These are phyloP conservation scores for Rhodinocichla rosea DNA, from an alignment of 2,113 vertebrate species.

Conservation along the genomic window DNA sequence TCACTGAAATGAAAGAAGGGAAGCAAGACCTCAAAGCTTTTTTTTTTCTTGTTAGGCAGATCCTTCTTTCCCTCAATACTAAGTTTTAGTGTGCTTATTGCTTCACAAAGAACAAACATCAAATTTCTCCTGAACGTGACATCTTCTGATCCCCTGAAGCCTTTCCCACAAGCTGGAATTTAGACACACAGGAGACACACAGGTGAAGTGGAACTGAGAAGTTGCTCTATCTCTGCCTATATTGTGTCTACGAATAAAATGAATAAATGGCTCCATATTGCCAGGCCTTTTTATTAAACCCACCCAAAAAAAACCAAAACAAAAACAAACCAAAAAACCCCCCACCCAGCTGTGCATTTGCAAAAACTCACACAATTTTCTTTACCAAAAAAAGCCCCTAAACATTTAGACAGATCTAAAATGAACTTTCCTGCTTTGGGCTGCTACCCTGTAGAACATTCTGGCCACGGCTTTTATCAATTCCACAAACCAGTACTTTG, in stretches of 20 bases:
- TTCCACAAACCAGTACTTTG: conserved; percentile 53
- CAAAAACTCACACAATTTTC: neutral
- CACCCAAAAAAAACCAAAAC: neutral
- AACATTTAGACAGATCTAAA: neutral
- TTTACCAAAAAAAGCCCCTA: neutral
- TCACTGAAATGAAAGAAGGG: neutral
- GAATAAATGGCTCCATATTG: neutral
- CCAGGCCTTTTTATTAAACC: neutral
- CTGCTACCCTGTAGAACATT: conserved; percentile 9
- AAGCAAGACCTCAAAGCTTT: neutral
- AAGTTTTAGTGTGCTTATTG: neutral
- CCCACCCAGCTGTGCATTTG: neutral
- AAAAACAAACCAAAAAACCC: neutral
- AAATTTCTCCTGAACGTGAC: neutral
- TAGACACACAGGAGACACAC: neutral
- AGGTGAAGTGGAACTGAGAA: neutral
- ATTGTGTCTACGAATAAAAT: neutral
- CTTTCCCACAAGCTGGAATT: neutral
- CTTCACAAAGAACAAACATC: neutral
- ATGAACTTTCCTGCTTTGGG: neutral
- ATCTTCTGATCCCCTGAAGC: neutral
- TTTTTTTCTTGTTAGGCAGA: neutral
- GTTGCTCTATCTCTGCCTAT: neutral
- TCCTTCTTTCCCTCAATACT: neutral
- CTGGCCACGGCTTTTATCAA: neutral